These are phyloP conservation scores for Neoseiulus cucumeris DNA, from an alignment of 1,140 invertebrate species.

Conservation along the genomic window DNA sequence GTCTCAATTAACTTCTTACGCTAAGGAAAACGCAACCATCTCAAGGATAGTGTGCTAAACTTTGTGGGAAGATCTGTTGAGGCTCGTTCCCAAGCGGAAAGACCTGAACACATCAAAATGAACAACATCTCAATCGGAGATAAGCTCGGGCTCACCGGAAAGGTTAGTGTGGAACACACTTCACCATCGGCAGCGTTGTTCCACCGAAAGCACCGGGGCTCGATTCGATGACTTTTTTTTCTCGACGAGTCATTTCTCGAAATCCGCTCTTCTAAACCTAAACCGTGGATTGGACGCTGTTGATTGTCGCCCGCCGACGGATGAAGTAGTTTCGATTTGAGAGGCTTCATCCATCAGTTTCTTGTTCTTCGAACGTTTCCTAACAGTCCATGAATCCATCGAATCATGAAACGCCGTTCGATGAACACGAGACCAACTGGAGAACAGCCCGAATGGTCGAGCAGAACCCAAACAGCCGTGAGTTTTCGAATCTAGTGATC, in stretches of 20 bases:
- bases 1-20: too few relatives aligned
- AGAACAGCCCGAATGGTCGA: background rate
- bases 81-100: too few relatives aligned
- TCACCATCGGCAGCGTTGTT: conserved; percentile 18
- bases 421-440: too few relatives aligned
- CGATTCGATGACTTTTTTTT: background rate
- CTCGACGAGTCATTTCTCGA: background rate
- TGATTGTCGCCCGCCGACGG: background rate
- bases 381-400: too few relatives aligned
- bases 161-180: conserved; percentile 19
- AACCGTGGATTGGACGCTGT: background rate
- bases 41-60: too few relatives aligned
- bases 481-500: background rate
- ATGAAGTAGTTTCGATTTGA: background rate
- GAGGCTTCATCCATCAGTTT: too few relatives aligned
- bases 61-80: too few relatives aligned
- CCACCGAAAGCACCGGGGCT: background rate
- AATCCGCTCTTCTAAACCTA: background rate
- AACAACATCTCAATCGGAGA: conserved; percentile 7
- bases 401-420: too few relatives aligned
- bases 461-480: background rate
- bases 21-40: too few relatives aligned
- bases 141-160: background rate
- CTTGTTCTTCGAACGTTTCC: too few relatives aligned
- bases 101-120: background rate